phyloP scores from a whole-genome alignment of 2,797 vertebrate genomes.

The Tamandua tetradactyla region DNA sequence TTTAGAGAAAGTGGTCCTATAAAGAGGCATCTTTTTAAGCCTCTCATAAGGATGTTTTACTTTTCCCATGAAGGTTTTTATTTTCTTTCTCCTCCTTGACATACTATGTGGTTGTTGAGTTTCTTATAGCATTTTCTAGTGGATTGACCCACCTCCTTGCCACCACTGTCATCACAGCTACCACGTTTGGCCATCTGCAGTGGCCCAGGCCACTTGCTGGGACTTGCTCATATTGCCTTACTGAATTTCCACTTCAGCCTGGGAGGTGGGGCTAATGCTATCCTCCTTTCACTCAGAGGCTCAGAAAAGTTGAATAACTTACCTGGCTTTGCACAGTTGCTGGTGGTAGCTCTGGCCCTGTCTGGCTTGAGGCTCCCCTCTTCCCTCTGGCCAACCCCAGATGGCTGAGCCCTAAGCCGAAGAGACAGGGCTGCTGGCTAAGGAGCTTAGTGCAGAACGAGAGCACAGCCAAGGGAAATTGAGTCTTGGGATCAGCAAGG shows the following conservation, averaged over 20 bases:
- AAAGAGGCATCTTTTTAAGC: neutral
- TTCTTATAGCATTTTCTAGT: rapidly evolving
- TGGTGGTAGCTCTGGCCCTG: neutral
- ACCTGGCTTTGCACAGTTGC: neutral
- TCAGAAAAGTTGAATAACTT: neutral
- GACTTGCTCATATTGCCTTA: neutral
- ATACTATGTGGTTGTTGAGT: neutral
- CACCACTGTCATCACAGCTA: rapidly evolving
- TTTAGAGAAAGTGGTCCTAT: neutral
- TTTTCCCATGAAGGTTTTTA: neutral
- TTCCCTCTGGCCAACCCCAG: neutral
- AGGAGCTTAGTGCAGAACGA: neutral
- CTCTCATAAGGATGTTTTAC: neutral
- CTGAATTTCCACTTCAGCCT: rapidly evolving
- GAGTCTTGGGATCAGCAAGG: neutral
- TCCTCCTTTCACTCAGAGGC: neutral
- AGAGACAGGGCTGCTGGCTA: constrained; percentile 17
- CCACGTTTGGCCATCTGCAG: neutral
- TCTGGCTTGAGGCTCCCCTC: neutral
- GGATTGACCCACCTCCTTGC: too few relatives aligned
- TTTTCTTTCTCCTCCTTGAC: too few relatives aligned
- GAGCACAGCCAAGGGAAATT: neutral
- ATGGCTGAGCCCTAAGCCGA: neutral
- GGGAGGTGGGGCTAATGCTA: neutral
- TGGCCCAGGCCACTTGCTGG: neutral